Evolutionary conservation across 2,797 vertebrate species (phyloP).

Genomic region (Perodicticus potto): DNA sequence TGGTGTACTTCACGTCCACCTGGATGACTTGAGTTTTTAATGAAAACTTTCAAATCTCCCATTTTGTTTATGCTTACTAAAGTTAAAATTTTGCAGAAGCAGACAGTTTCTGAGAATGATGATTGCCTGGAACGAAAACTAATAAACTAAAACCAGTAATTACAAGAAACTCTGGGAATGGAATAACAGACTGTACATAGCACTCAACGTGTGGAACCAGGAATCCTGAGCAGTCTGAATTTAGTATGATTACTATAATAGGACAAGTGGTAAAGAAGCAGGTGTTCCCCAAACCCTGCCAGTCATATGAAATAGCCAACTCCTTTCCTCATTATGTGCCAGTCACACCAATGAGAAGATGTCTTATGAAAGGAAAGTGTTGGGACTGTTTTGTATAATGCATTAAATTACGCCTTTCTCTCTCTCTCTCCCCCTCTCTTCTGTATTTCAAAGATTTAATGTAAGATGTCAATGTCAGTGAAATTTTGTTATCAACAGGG

Average conservation of each 20-base stretch:
- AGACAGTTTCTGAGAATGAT: slow-evolving; percentile 33
- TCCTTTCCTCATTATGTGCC: slow-evolving; percentile 84
- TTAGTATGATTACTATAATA: slow-evolving; percentile 41
- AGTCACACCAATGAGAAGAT: slow-evolving; percentile 76
- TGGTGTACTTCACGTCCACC: background rate
- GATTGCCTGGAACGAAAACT: background rate
- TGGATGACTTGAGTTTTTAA: slow-evolving; percentile 1
- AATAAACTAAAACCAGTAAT: background rate
- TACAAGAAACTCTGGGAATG: slow-evolving; percentile 32
- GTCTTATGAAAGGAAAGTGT: slow-evolving; percentile 75
- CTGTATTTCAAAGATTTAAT: slow-evolving; percentile 78
- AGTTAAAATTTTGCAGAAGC: slow-evolving; percentile 3
- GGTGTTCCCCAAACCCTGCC: slow-evolving; percentile 56
- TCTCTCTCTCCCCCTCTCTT: slow-evolving; percentile 74
- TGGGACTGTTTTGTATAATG: slow-evolving; percentile 67
- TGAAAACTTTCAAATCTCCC: background rate
- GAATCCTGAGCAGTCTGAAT: slow-evolving; percentile 65
- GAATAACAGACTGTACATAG: slow-evolving; percentile 21
- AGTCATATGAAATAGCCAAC: slow-evolving; percentile 78
- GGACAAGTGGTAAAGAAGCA: slow-evolving; percentile 30
- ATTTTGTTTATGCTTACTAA: background rate
- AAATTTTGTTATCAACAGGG: slow-evolving; percentile 23
- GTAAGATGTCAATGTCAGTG: slow-evolving; percentile 70
- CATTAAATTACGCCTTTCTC: slow-evolving; percentile 79
- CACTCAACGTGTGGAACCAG: slow-evolving; percentile 44